phyloP scores from a whole-genome alignment of 2,888 invertebrate genomes.

The Iphiclides podalirius region DNA sequence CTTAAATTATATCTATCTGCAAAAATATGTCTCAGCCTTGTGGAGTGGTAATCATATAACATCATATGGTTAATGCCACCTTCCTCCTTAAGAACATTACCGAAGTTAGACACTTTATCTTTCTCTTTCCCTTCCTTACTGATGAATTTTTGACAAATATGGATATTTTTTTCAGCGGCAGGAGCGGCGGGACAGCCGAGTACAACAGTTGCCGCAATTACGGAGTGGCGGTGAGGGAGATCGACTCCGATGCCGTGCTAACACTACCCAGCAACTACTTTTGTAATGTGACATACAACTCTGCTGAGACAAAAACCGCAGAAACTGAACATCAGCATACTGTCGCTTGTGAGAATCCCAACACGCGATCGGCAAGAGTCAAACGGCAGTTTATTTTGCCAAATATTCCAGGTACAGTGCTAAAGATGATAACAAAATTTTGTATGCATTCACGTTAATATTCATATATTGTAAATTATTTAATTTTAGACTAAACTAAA shows the following conservation, averaged over 20 bases:
- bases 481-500: constrained; percentile 52
- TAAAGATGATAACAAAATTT: constrained; percentile 27
- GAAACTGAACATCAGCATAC: constrained; percentile 18
- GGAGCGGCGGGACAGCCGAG: constrained; percentile 77
- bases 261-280: constrained; percentile 12
- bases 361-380: background rate
- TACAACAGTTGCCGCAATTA: constrained; percentile 77
- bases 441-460: constrained; percentile 68
- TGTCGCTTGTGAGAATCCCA: constrained; percentile 1
- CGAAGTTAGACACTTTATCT: no score
- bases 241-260: constrained; percentile 36
- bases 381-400: no score
- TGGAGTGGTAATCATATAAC: no score
- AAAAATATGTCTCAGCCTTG: no score
- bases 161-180: constrained; percentile 49
- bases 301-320: background rate
- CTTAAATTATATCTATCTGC: no score
- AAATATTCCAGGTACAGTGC: constrained; percentile 26
- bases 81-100: no score
- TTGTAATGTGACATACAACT: no score
- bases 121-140: no score
- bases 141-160: no score
- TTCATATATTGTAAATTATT: constrained; percentile 72
- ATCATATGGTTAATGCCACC: no score
- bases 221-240: constrained; percentile 81